Evolutionary conservation across 1,140 invertebrate species (phyloP).

Genomic region (Diorhabda elongata): DNA sequence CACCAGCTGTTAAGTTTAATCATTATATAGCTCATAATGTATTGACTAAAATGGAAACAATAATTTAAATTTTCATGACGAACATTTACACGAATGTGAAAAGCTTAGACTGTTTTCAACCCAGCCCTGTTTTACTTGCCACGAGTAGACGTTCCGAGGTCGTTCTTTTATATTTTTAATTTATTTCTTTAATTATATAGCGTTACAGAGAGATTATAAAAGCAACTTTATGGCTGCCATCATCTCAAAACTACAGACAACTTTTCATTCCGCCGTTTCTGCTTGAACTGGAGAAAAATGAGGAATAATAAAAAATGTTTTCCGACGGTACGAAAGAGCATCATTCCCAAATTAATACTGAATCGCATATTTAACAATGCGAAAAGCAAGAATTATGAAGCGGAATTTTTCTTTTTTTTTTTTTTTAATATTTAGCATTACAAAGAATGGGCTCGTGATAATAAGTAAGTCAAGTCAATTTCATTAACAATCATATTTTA

Average conservation of each 20-base stretch:
- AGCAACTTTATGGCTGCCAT: conserved; percentile 1
- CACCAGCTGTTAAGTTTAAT: too few species aligned
- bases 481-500: not conserved
- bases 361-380: not conserved
- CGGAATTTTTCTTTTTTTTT: not conserved
- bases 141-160: not conserved
- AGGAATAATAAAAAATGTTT: not conserved
- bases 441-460: not conserved
- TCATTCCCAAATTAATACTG: conserved; percentile 2
- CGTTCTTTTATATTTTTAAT: conserved; percentile 1
- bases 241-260: not conserved
- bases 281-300: not conserved
- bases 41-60: too few species aligned
- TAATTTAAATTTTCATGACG: too few species aligned
- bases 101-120: not conserved
- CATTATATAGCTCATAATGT: too few species aligned
- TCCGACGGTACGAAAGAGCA: not conserved
- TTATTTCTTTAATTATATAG: conserved; percentile 3
- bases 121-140: not conserved
- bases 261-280: conserved; percentile 2
- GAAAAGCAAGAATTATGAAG: not conserved
- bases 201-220: not conserved
- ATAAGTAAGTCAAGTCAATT: not conserved
- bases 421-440: not conserved
- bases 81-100: too few species aligned